Base-by-base conservation (phyloP, 1,140 invertebrate genomes). In the Bombus impatiens region DNA sequence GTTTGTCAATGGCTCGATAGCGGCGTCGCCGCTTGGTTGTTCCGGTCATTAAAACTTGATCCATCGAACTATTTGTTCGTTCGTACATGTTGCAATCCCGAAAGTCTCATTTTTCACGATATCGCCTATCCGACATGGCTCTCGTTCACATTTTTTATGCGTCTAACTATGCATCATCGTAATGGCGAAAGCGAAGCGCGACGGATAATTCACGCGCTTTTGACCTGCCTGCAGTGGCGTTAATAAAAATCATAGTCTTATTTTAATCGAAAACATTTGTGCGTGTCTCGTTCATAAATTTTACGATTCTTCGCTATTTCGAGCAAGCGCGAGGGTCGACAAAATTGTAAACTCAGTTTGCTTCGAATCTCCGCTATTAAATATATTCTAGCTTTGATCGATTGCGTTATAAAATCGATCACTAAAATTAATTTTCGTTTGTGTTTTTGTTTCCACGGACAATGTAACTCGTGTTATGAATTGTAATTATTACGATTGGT, bases 1-100 rank as follows among this genome's bases (percentile, higher is more conserved):
- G 90, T 91, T 91, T 91, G 90, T 91, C 90, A 91, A 91, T 91
- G 88, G 88, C 84, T 89, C 90, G 90, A 91, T 91, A 91, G 90
- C 90, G 84, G 81, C 88, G 87, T 91, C 90, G 90, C 80, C 88
- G 86, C 78, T 88, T 88, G 88, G 78, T 82, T 87, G 90, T 91
- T 91, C 88, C 90, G 91, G 90, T 91, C 90, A 91, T 91, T 91
- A 91, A 91, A 91, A 91, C 90, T 91, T 91, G 91, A 91, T 91
- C 91, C 90, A 89, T 89, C 88, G 88, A 91, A 91, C 90, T 91
- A 91, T 91, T 91, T 91, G 90, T 91, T 90, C 90, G 89, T 86
- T 86, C 87, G 87, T 91, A 88, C 89, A 88, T 40, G 87, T 84
- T 85, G 90, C 90, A 88, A 91, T 91, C 90, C 90, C 90, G 87